Evolutionary conservation across 2,113 vertebrate genomes (phyloP).

Genomic region (Ornithorhynchus anatinus): DNA sequence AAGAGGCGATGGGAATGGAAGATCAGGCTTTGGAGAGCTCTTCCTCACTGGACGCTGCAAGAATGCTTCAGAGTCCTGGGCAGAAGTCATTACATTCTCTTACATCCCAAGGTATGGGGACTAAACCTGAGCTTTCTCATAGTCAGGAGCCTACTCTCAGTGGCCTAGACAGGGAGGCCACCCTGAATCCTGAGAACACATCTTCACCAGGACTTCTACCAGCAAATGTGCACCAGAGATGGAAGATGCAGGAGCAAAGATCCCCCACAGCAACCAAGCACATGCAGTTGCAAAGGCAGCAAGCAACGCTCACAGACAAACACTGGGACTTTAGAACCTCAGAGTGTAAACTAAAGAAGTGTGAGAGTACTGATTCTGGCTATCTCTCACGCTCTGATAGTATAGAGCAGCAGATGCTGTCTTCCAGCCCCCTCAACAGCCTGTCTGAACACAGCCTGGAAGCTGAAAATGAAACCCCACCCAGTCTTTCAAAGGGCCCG

Average conservation of each 20-base stretch:
- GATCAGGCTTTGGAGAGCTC: neutral
- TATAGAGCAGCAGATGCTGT: slow-evolving; percentile 74
- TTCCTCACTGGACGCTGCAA: neutral
- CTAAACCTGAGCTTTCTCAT: rapidly evolving
- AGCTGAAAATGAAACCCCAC: slow-evolving; percentile 66
- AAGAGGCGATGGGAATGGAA: neutral
- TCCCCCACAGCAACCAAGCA: slow-evolving; percentile 54
- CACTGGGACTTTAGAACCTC: slow-evolving; percentile 73
- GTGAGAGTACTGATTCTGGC: slow-evolving; percentile 94
- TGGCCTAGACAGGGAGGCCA: slow-evolving; percentile 29
- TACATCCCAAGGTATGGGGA: slow-evolving; percentile 31
- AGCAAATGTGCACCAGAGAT: slow-evolving; percentile 20
- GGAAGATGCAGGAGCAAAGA: slow-evolving; percentile 54
- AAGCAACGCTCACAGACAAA: slow-evolving; percentile 77
- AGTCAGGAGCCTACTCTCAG: neutral
- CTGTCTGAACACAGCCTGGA: slow-evolving; percentile 74
- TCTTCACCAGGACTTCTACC: neutral
- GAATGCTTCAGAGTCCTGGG: neutral
- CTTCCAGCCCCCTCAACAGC: slow-evolving; percentile 72
- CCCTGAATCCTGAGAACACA: neutral
- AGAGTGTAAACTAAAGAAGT: slow-evolving; percentile 84
- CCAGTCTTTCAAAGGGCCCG: slow-evolving; percentile 32
- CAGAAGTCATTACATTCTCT: neutral
- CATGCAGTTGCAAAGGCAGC: slow-evolving; percentile 79
- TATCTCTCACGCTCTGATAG: slow-evolving; percentile 89